Evolutionary conservation across 2,797 vertebrate genomes (phyloP).

Genomic region (Gallinago nigripennis): DNA sequence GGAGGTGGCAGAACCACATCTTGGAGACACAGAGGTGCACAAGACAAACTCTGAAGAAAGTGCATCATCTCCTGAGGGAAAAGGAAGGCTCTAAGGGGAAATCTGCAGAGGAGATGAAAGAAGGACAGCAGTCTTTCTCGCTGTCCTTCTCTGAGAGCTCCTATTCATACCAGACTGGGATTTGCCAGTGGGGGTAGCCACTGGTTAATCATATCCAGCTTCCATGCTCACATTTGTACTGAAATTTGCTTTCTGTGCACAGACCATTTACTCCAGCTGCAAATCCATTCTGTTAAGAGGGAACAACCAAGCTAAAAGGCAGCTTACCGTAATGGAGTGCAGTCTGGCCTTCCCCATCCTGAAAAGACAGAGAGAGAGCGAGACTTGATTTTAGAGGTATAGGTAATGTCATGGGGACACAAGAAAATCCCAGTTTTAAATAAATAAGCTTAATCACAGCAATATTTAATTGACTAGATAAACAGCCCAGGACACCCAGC

Average conservation of each 20-base stretch:
- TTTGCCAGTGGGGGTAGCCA: neutral
- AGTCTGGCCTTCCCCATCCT: constrained; percentile 98
- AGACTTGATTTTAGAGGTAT: constrained; percentile 45
- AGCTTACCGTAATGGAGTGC: constrained; percentile 96
- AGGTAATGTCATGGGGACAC: neutral
- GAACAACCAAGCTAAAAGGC: neutral
- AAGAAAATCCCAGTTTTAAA: neutral
- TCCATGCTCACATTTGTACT: neutral
- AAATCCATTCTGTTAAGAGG: neutral
- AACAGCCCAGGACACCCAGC: neutral
- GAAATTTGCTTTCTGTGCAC: neutral
- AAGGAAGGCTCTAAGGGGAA: neutral
- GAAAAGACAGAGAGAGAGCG: constrained; percentile 71
- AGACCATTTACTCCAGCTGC: neutral
- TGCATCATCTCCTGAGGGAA: fast-evolving
- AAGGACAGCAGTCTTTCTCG: neutral
- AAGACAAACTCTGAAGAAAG: neutral
- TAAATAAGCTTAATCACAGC: neutral
- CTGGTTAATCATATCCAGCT: neutral
- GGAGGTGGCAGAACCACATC: neutral
- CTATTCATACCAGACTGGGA: neutral
- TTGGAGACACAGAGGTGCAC: neutral
- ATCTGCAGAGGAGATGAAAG: neutral
- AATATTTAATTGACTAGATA: constrained; percentile 4
- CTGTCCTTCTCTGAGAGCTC: neutral